Conservation (phyloP, 2,888 invertebrate genomes). For the Drosophila cyrtoloma region DNA sequence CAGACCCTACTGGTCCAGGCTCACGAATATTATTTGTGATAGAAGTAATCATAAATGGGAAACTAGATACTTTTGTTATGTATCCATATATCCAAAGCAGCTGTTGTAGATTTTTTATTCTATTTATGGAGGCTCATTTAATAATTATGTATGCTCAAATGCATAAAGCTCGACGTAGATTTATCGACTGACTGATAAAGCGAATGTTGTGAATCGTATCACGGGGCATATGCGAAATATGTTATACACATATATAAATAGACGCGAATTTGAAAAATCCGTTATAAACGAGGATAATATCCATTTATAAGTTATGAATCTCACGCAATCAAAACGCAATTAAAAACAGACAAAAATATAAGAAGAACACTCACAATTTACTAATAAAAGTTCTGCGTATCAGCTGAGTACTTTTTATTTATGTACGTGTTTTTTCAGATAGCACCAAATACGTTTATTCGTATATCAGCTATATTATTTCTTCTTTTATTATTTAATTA, state of each 20-base stretch:
- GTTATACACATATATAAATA: slow-evolving; percentile 1
- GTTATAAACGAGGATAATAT: neutral
- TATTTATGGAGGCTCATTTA: slow-evolving; percentile 15
- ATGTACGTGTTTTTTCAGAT: slow-evolving; percentile 8
- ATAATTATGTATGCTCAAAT: slow-evolving; percentile 43
- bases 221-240: slow-evolving; percentile 62
- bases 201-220: slow-evolving; percentile 24
- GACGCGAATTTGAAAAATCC: neutral
- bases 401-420: slow-evolving; percentile 1
- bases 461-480: slow-evolving; percentile 20
- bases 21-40: neutral
- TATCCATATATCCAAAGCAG: slow-evolving; percentile 1
- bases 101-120: neutral
- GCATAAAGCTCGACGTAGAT: slow-evolving; percentile 34
- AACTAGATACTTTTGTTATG: neutral
- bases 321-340: slow-evolving; percentile 23
- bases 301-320: slow-evolving; percentile 18
- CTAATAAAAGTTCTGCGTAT: slow-evolving; percentile 8
- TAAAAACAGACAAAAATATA: neutral
- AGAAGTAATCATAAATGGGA: neutral
- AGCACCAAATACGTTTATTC: slow-evolving; percentile 5
- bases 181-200: slow-evolving; percentile 49
- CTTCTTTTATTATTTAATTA: slow-evolving; percentile 12
- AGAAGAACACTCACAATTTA: slow-evolving; percentile 17
- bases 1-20: neutral